Base-by-base conservation (phyloP, 2,797 vertebrate species). In the Chloroceryle amazona region DNA sequence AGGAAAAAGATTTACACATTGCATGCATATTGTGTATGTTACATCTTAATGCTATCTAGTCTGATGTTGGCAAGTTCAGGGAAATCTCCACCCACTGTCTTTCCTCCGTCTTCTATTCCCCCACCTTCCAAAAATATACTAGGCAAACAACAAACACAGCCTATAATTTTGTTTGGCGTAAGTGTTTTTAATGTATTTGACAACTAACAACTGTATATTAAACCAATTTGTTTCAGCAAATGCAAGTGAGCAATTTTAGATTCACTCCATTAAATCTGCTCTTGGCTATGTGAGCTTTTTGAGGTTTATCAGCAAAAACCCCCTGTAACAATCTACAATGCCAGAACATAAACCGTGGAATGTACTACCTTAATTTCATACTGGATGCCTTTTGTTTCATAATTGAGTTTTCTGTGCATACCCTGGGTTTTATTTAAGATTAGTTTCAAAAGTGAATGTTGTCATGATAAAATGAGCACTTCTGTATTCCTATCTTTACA, bases 361-460 rank as follows among this genome's bases (percentile, higher is more conserved):
- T 93, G 82, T 75, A 89, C 60, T 84, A 75, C 89, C 92, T 93
- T 97, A 94, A 97, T 97, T 97, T 97, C 88, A 96, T 94, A 96
- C 76, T 86, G 75, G 76, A 94, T 96, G 91, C 73, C 82, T 97
- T 97, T 96, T 97, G 91, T 97, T 96, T 94, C 75, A 71, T 94
- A 96, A 94, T 78, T 96, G 82, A 94, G 90, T 97, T 97, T 97
- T 86, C 73, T 74, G 15, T 80, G 79, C 49, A 80, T 86, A 46
- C 22, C 13, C 49, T 92, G 39, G 68, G 70, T 93, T 96, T 96
- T 92, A 90, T 97, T 96, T 95, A 86, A 95, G 78, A 92, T 95
- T 91, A 83, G 63, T 93, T 97, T 97, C 76, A 81, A 94, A 97
- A 95, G 76, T 52, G 74, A 94, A 89, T 86, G 73, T 84, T 93